Conservation (phyloP, 2,888 invertebrate genomes). For the Phrixothrix hirtus region DNA sequence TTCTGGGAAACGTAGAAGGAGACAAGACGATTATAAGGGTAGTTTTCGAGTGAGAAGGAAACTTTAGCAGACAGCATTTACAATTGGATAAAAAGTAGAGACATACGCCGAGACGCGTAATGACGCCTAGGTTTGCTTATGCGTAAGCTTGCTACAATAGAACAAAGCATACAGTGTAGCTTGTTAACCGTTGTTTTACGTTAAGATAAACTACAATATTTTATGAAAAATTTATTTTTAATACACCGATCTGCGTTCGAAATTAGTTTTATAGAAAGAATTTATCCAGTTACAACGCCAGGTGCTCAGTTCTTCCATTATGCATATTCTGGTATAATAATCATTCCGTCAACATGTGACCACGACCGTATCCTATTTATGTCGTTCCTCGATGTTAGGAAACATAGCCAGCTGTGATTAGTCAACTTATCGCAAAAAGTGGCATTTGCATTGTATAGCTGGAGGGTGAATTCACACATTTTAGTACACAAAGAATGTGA, state of each 20-base stretch:
- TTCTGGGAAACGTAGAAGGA: slow-evolving; percentile 50
- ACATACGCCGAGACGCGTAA: slow-evolving; percentile 31
- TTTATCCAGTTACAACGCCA: slow-evolving; percentile 5
- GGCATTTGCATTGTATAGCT: slow-evolving; percentile 10
- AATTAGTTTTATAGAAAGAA: slow-evolving; percentile 11
- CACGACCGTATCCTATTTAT: slow-evolving; percentile 8
- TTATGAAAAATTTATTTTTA: slow-evolving; percentile 1
- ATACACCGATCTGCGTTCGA: slow-evolving; percentile 1
- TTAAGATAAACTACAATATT: not conserved
- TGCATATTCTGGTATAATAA: slow-evolving; percentile 16
- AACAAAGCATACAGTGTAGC: slow-evolving; percentile 8
- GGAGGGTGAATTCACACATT: slow-evolving; percentile 10
- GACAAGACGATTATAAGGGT: slow-evolving; percentile 41
- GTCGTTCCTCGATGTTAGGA: slow-evolving; percentile 12
- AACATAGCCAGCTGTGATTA: slow-evolving; percentile 23
- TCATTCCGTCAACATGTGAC: slow-evolving; percentile 22
- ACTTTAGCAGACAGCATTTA: slow-evolving; percentile 37
- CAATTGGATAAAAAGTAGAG: slow-evolving; percentile 39
- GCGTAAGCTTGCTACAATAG: slow-evolving; percentile 10
- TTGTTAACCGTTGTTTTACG: slow-evolving; percentile 6
- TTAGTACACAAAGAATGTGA: slow-evolving; percentile 13
- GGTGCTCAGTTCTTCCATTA: slow-evolving; percentile 22
- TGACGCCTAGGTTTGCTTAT: slow-evolving; percentile 28
- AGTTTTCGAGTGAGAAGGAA: slow-evolving; percentile 44
- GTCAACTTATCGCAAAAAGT: slow-evolving; percentile 17